Evolutionary conservation across 1,140 invertebrate species (phyloP), one percentile per base, ranked within the genome.

Genomic region (Aphelenchoides besseyi): DNA sequence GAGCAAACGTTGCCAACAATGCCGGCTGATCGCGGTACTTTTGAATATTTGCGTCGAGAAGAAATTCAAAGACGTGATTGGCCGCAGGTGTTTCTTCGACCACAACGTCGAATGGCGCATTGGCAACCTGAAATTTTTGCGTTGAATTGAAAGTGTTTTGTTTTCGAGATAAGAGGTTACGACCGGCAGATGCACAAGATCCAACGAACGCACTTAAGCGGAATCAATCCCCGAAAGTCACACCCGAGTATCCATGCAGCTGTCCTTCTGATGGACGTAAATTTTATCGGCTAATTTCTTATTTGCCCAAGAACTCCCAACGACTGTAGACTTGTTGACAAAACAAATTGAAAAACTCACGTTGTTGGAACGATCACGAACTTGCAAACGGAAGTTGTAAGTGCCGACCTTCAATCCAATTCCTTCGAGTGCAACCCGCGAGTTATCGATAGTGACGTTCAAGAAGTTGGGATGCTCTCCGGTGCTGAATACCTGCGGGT

Each of bases 321-420:
- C 23, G 41, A 48, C 12, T 48, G 41, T 23, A 12, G 12, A 23
- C 41, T 48, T 48, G 41, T 48, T 12, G 23, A 16, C 41, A 23
- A 48, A 48, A 48, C 41, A 48, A 48, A 48, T 30, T 1, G 32
- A 32, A 66, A 18, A n/a, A 35, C 63, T 32, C 36, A 66, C 63
- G 16, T 66, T 16, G 32, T 66, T 29, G 32, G 18, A 1, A 12
- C 16, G 12, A 30, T 66, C 63, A 33, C 63, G 63, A 16, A 66
- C 63, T 53, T 66, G 28, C 16, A 66, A 33, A 12, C 63, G 63
- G 63, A 66, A 66, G 63, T 29, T 35, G 32, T 33, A 66, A 12
- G 36, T 66, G 16, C 63, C 63, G 32, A 33, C 30, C 32, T 37
- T 30, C 63, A 66, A 53, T 26, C 28, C 32, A 29, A 66, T 37